Percentiles rank a stretch among this genome's conserved stretches.
These are phyloP conservation scores for Sylvilagus bachmani DNA, from an alignment of 2,113 vertebrate species.

Conservation along the genomic window DNA sequence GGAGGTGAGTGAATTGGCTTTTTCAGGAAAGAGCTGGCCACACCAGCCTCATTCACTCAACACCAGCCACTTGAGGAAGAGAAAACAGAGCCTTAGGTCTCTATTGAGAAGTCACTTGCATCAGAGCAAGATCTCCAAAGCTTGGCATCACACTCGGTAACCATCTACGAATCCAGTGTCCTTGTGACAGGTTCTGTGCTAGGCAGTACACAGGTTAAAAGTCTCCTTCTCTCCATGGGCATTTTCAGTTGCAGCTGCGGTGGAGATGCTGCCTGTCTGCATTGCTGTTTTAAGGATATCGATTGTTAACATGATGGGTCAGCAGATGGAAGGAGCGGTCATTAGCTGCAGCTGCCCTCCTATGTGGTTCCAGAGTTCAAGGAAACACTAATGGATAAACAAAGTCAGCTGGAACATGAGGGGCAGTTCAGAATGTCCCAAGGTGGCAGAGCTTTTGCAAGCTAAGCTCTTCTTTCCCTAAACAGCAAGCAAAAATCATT, in stretches of 20 bases:
- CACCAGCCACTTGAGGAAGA: conserved; percentile 22
- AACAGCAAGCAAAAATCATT: conserved; percentile 68
- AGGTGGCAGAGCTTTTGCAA: conserved; percentile 59
- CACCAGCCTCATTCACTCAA: conserved; percentile 77
- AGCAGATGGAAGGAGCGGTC: conserved; percentile 79
- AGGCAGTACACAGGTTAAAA: neutral
- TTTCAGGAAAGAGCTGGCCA: conserved; percentile 71
- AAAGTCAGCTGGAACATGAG: conserved; percentile 81
- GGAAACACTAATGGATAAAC: conserved; percentile 78
- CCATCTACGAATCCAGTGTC: neutral
- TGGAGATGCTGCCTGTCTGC: conserved; percentile 7
- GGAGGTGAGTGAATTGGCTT: conserved; percentile 70
- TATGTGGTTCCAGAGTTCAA: conserved; percentile 71
- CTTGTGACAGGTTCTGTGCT: neutral
- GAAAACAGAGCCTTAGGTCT: conserved; percentile 57
- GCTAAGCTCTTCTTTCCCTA: conserved; percentile 71
- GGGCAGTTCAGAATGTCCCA: conserved; percentile 59
- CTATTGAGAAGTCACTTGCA: conserved; percentile 69
- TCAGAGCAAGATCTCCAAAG: conserved; percentile 35
- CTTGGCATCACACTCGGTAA: neutral
- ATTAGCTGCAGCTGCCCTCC: conserved; percentile 76
- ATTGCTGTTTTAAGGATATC: conserved; percentile 71
- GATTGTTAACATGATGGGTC: conserved; percentile 69
- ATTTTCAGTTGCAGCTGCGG: neutral
- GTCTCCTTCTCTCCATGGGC: neutral